Evolutionary conservation across 2,888 invertebrate genomes (phyloP), one percentile per base, ranked within the genome.

Genomic region (Bugula neritina): DNA sequence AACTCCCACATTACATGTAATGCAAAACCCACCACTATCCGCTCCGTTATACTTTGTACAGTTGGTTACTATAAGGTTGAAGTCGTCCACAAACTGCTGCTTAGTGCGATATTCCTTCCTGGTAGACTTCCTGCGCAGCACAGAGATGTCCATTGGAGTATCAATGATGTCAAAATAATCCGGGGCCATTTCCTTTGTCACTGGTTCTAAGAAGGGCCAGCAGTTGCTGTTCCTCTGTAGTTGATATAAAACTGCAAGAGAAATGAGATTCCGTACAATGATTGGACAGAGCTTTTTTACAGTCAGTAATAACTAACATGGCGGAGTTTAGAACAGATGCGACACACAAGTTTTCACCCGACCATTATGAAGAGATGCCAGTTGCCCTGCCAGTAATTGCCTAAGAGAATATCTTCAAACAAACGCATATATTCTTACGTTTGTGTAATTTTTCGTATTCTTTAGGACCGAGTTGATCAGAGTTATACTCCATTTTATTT

Each of bases 31-130:
- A 93, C 94, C 93, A 86, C 93, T 94, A 80, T 92, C 90, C 77
- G 91, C 91, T 72, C 94, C 94, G 86, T 94, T 94, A 83, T 93
- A 94, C 71, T 93, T 87, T 71, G 91, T 88, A 82, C 94, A 94
- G 82, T 94, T 94, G 79, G 93, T 92, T 1, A 94, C 91, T 79
- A 94, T 94, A 73, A 93, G 87, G 79, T 91, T 90, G 83, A 94
- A 94, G 85, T 94, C 94, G 10, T 73, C 72, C 21, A 74, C 69
- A 35, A 75, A 75, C 55, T 75, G 69, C 27, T 57, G 17, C 29
- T 69, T 69, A 35, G 34, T 63, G n/a, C 35, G 27, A 52, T 75
- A 75, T 21, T 55, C 69, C 1, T 72, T 52, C 17, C 55, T 69
- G 23, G 71, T 25, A 23, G 75, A 29, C 54, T 75, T 75, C 10